Evolutionary conservation across 2,888 invertebrate species (phyloP), one percentile per base, ranked within the genome.

Genomic region (Lasioglossum lativentre): DNA sequence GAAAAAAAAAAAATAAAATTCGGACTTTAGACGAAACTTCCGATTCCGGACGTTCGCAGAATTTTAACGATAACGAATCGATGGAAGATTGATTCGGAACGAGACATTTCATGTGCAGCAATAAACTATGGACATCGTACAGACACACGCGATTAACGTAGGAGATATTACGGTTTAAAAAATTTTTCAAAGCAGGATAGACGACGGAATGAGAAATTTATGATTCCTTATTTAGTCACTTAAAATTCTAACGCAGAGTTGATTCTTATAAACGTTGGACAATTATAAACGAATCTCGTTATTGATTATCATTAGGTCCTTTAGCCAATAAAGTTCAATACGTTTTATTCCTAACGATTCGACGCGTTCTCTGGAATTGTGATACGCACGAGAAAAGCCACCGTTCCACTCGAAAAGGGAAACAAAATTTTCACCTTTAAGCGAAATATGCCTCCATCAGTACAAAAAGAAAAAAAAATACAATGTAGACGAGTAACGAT

Each of bases 241-340:
- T 30, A 63, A 63, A 63, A 63, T 63, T 63, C 63, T 14, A 30
- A 63, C 30, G 16, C 63, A 63, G 56, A 63, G 30, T 63, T 63
- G 63, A 30, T 63, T 63, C 63, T 63, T 63, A 63, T 63, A 63
- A 63, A 63, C 63, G 63, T 63, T 63, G 63, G 63, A 63, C 63
- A 63, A 16, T 63, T 63, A 63, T 63, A 30, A 63, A 63, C 16
- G 30, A 63, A 30, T 63, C 63, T 63, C 63, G 63, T 63, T 63
- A 63, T 63, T 8, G n/a, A 56, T 56, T 63, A 63, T 63, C 12
- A 30, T 63, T 63, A 63, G 63, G 63, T 63, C 63, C 30, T 63
- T 30, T 63, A 63, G 63, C 63, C 16, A 30, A 30, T 30, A 63
- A 63, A 63, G 30, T 63, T 63, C 63, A 30, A 63, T 63, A 63